Evolutionary conservation across 2,888 invertebrate genomes (phyloP).

Genomic region (Dynastes grantii): DNA sequence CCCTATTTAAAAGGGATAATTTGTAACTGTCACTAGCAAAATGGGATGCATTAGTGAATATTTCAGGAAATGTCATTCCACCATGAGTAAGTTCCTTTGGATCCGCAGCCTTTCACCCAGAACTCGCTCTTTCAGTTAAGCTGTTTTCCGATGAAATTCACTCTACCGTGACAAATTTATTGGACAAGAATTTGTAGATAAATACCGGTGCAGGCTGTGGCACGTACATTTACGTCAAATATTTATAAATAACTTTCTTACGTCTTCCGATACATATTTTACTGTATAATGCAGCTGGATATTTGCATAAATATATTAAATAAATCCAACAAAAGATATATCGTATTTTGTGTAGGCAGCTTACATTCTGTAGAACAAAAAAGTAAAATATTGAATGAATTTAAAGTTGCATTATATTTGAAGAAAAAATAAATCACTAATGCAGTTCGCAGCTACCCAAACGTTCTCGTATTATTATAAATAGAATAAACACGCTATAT

Average conservation of each 20-base stretch:
- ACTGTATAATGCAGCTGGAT: too few relatives aligned
- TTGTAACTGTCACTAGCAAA: conserved; percentile 59
- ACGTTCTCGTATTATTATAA: too few relatives aligned
- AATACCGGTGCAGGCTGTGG: neutral
- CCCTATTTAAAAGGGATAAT: conserved; percentile 55
- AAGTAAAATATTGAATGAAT: too few relatives aligned
- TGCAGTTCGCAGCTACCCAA: too few relatives aligned
- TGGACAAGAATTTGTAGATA: conserved; percentile 18
- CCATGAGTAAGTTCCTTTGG: conserved; percentile 47
- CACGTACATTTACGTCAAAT: conserved; percentile 1
- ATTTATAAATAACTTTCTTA: neutral
- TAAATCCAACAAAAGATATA: too few relatives aligned
- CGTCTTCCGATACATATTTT: neutral
- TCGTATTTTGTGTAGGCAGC: too few relatives aligned
- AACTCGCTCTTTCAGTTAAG: conserved; percentile 41
- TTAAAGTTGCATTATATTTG: too few relatives aligned
- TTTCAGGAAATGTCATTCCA: conserved; percentile 56
- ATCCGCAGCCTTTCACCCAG: conserved; percentile 16
- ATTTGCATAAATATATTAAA: too few relatives aligned
- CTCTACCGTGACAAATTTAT: conserved; percentile 27
- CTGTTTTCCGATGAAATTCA: conserved; percentile 45
- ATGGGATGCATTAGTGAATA: conserved; percentile 58
- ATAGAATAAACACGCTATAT: too few relatives aligned
- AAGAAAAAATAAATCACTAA: too few relatives aligned
- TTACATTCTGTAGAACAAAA: too few relatives aligned